phyloP scores from a whole-genome alignment of 2,888 invertebrate genomes.

The Drosophila conformis region DNA sequence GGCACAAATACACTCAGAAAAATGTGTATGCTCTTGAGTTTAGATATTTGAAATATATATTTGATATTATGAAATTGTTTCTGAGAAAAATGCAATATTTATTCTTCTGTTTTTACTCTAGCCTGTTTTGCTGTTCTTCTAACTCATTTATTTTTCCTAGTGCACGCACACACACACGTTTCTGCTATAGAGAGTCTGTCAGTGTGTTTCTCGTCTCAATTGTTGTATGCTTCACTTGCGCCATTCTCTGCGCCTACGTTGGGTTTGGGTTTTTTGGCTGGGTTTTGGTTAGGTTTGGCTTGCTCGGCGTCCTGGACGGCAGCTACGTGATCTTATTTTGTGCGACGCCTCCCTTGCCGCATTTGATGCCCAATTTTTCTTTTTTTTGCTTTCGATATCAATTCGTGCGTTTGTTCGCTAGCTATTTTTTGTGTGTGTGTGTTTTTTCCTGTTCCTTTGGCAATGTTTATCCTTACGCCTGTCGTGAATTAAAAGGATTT shows the following conservation, averaged over 20 bases:
- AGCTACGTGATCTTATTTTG: slow-evolving; percentile 83
- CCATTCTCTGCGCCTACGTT: slow-evolving; percentile 72
- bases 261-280: slow-evolving; percentile 10
- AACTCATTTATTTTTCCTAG: not conserved
- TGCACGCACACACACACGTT: not conserved
- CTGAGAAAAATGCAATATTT: rapidly evolving
- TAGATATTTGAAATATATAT: not conserved
- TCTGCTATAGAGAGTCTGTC: not conserved
- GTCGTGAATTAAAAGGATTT: slow-evolving; percentile 81
- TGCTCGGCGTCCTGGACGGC: slow-evolving; percentile 53
- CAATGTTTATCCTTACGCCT: slow-evolving; percentile 67
- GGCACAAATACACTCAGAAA: slow-evolving; percentile 31
- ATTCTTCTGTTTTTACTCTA: not conserved
- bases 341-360: slow-evolving; percentile 58
- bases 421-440: slow-evolving; percentile 18
- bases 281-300: slow-evolving; percentile 12
- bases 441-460: slow-evolving; percentile 19
- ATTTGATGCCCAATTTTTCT: slow-evolving; percentile 74
- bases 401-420: slow-evolving; percentile 71
- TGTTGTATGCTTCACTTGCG: slow-evolving; percentile 66
- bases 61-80: not conserved
- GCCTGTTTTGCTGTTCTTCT: not conserved
- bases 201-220: slow-evolving; percentile 39
- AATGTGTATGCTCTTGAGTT: not conserved
- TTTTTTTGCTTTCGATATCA: slow-evolving; percentile 57